Percentiles rank a stretch among this genome's conserved stretches.
Evolutionary conservation across 2,113 vertebrate species (phyloP).

Genomic region (Periophthalmodon schlosseri): DNA sequence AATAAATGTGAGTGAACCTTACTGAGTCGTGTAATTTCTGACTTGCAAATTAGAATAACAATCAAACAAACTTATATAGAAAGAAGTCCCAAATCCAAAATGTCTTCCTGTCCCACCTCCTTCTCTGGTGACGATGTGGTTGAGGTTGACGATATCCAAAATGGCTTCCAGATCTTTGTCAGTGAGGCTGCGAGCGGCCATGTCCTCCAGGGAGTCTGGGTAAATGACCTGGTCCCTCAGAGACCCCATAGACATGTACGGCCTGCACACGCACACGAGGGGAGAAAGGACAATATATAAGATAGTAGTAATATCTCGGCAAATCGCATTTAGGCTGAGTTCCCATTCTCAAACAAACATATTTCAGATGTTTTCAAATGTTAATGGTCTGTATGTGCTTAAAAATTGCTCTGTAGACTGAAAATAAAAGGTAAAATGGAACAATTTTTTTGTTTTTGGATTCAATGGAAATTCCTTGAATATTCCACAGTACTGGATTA

Average conservation of each 20-base stretch:
- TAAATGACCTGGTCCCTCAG: conserved; percentile 98
- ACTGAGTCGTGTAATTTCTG: no score
- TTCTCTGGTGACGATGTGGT: conserved; percentile 95
- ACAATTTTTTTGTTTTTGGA: no score
- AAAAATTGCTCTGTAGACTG: rapidly evolving
- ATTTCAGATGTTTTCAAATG: no score
- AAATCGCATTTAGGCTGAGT: neutral
- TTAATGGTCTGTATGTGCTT: no score
- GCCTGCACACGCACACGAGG: conserved; percentile 69
- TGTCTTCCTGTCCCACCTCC: conserved; percentile 80
- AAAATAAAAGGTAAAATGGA: no score
- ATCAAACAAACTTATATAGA: no score
- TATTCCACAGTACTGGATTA: no score
- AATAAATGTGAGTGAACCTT: no score
- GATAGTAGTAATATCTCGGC: neutral
- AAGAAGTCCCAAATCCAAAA: neutral
- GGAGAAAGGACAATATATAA: neutral
- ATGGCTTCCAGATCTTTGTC: conserved; percentile 91
- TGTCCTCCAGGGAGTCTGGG: conserved; percentile 91
- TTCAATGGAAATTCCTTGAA: no score
- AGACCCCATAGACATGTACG: conserved; percentile 96
- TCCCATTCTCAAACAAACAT: no score
- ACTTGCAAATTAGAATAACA: no score
- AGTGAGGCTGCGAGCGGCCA: conserved; percentile 85
- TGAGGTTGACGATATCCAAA: conserved; percentile 90